These are phyloP conservation scores for Chelon labrosus DNA, from an alignment of 2,797 vertebrate species.

Conservation along the genomic window DNA sequence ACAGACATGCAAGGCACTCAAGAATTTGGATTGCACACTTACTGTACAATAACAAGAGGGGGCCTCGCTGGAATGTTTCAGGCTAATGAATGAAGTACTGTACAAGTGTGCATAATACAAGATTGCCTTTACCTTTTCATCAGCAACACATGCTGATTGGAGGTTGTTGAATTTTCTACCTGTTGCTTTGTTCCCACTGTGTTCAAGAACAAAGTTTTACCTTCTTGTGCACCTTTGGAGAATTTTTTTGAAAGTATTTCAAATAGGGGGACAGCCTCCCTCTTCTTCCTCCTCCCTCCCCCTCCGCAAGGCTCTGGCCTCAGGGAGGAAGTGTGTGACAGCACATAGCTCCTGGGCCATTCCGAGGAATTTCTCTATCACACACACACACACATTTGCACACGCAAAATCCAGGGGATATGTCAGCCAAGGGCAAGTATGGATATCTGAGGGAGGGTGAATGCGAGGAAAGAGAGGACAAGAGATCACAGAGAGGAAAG, in stretches of 20 bases:
- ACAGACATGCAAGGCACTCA: neutral
- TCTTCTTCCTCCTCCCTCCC: constrained; percentile 17
- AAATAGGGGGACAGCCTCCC: constrained; percentile 19
- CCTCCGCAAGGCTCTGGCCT: constrained; percentile 34
- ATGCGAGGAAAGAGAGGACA: constrained; percentile 34
- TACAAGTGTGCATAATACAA: constrained; percentile 44
- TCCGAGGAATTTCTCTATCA: constrained; percentile 70
- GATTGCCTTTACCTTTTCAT: constrained; percentile 28
- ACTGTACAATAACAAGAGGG: constrained; percentile 29
- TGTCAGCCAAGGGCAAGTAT: constrained; percentile 71
- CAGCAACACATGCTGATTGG: neutral
- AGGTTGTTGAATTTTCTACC: constrained; percentile 6
- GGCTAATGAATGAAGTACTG: constrained; percentile 47
- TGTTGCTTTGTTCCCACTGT: neutral
- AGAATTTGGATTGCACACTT: constrained; percentile 23
- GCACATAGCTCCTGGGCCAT: constrained; percentile 73
- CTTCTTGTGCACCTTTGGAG: constrained; percentile 14
- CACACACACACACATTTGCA: constrained; percentile 26
- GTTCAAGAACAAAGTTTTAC: constrained; percentile 15
- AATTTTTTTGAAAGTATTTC: constrained; percentile 38
- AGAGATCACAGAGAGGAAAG: constrained; percentile 28
- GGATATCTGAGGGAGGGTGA: constrained; percentile 43
- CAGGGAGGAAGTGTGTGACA: constrained; percentile 79
- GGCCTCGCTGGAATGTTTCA: constrained; percentile 49
- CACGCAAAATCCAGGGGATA: constrained; percentile 47